Evolutionary conservation across 2,113 vertebrate species (phyloP).

Genomic region (Festucalex cinctus): DNA sequence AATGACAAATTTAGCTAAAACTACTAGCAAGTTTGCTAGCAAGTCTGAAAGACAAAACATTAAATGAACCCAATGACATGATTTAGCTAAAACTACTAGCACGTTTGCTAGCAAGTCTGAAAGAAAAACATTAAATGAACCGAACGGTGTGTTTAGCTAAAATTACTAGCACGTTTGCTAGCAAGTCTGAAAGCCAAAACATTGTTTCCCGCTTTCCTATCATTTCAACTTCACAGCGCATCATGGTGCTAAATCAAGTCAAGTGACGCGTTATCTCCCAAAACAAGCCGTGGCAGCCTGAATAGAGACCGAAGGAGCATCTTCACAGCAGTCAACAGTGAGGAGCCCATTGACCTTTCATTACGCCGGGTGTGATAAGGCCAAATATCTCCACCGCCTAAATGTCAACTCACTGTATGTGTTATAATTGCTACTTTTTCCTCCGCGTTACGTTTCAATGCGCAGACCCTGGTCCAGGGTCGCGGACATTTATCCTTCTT

Average conservation of each 20-base stretch:
- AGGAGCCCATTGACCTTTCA: conserved; percentile 72
- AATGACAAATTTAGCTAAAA: no score
- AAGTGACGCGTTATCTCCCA: neutral
- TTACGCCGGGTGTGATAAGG: conserved; percentile 72
- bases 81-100: no score
- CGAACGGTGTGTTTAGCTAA: neutral
- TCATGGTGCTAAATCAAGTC: neutral
- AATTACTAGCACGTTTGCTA: neutral
- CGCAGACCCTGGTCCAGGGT: conserved; percentile 49
- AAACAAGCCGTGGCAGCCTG: neutral
- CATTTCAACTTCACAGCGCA: neutral
- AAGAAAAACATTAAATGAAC: neutral
- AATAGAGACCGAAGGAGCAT: conserved; percentile 51
- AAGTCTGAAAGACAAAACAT: no score
- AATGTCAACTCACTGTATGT: conserved; percentile 76
- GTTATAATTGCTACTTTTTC: conserved; percentile 68
- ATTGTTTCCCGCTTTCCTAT: neutral
- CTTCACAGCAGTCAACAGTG: conserved; percentile 67
- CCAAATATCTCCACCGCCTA: conserved; percentile 65
- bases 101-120: no score
- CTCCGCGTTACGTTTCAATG: conserved; percentile 65
- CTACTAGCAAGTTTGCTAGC: no score
- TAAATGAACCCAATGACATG: no score
- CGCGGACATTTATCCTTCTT: conserved; percentile 51
- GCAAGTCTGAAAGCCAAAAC: neutral